A percentile compares a stretch with the other conserved stretches of the same genome.
Evolutionary conservation across 64 coral and sea anemone genomes (phyloP).

Genomic region (Acropora yongei): DNA sequence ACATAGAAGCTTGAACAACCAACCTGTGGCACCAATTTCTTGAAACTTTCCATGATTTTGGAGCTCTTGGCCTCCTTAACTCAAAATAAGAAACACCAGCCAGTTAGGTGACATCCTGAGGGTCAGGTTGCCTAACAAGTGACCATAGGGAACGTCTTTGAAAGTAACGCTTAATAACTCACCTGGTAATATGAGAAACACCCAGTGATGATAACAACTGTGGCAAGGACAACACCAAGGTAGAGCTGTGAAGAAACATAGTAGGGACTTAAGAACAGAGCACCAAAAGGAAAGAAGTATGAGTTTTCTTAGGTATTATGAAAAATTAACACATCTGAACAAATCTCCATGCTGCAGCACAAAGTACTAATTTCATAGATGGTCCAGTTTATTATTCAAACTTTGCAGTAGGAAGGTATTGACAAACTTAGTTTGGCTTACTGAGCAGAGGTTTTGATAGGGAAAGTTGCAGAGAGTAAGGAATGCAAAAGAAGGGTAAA

Average conservation of each 20-base stretch:
- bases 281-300: no score
- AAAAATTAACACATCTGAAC: no score
- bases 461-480: no score
- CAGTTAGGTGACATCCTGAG: neutral
- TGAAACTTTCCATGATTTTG: slow-evolving; percentile 98
- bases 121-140: neutral
- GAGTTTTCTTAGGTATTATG: no score
- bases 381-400: no score
- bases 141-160: neutral
- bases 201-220: slow-evolving; percentile 92
- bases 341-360: no score
- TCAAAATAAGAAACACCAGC: neutral
- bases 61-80: slow-evolving; percentile 95
- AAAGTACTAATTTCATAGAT: no score
- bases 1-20: neutral
- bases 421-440: no score
- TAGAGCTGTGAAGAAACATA: slow-evolving; percentile 73
- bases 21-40: slow-evolving; percentile 98
- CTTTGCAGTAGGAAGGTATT: no score
- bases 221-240: slow-evolving; percentile 80
- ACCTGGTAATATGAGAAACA: slow-evolving; percentile 99
- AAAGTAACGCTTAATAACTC: neutral
- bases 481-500: no score
- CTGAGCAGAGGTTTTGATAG: no score
- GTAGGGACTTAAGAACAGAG: neutral